A percentile compares a stretch with the other conserved stretches of the same genome.
These are phyloP conservation scores for Aythya baeri DNA, from an alignment of 2,113 vertebrate genomes.

Conservation along the genomic window DNA sequence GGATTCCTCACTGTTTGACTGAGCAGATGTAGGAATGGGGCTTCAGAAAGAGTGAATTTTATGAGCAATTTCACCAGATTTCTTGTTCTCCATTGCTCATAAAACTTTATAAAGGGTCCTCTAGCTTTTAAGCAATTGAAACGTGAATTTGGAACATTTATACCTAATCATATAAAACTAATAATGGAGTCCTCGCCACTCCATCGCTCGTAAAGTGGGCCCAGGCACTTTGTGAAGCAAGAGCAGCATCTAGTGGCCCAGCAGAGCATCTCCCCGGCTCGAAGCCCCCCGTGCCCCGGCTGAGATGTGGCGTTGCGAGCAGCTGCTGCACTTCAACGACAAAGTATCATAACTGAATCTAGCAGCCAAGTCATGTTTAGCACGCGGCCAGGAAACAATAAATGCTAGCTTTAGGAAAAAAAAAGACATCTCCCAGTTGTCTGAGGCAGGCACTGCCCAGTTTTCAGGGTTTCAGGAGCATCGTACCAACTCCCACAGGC, in stretches of 20 bases:
- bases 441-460: not conserved
- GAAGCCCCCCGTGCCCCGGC: not conserved
- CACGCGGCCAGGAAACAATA: not conserved
- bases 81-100: not conserved
- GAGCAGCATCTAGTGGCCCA: slow-evolving; percentile 55
- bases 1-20: not conserved
- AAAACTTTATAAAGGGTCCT: not conserved
- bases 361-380: not conserved
- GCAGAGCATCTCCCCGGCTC: not conserved
- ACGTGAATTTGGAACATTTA: not conserved
- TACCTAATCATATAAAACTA: not conserved
- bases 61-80: not conserved
- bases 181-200: not conserved
- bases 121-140: not conserved
- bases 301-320: not conserved
- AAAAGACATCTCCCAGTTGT: not conserved
- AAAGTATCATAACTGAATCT: not conserved
- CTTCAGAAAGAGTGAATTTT: not conserved
- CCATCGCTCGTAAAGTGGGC: accelerated
- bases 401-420: not conserved
- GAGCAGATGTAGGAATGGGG: not conserved
- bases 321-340: not conserved
- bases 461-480: not conserved
- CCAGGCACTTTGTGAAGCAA: not conserved
- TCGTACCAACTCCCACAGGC: slow-evolving; percentile 92